Base-by-base conservation (phyloP, 2,888 invertebrate genomes). In the Diloba caeruleocephala region DNA sequence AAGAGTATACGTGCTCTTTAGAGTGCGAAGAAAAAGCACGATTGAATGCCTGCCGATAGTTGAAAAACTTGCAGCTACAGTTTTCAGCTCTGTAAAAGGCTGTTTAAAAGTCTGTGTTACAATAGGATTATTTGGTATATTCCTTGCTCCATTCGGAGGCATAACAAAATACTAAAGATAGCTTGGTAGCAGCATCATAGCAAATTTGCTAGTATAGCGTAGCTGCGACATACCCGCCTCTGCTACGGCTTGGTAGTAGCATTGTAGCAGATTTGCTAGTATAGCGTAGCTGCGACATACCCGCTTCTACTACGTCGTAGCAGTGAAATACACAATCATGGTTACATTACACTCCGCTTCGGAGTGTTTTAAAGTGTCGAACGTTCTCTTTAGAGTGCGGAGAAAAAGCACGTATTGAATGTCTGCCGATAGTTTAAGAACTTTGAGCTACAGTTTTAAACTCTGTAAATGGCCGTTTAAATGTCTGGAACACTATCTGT, bases 351-450 rank as follows among this genome's bases (percentile, higher is more conserved):
- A 8, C 4, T 28, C 13, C 21, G 28, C 58, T 52, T 51, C 52
- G 39, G 58, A 68, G 62, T 52, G 43, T 54, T 15, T 48, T 41
- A 43, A 42, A 45, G 58, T 52, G 51, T 53, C n/a, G 38, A 42
- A 54, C 48, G 33, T 49, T 62, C 42, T 54, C 49, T 68, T 57
- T 33, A 26, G 41, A 39, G 46, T 50, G 52, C 28, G 17, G 15
- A 44, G 34, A 46, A 68, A 54, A 68, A 48, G 21, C 45, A 10
- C 32, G 51, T 46, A 46, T 57, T 45, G 55, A 46, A 51, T 67
- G 48, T 61, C 52, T 45, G 38, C 19, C 45, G 51, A 68, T 49
- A 50, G 46, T 14, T 45, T 4, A 32, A 31, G 34, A 38, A 56
- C 26, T 71, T 50, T 37, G 26, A 46, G 39, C 54, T 42, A 39